Evolutionary conservation across 2,113 vertebrate genomes (phyloP), one percentile per base, ranked within the genome.

Genomic region (Catharus minimus): DNA sequence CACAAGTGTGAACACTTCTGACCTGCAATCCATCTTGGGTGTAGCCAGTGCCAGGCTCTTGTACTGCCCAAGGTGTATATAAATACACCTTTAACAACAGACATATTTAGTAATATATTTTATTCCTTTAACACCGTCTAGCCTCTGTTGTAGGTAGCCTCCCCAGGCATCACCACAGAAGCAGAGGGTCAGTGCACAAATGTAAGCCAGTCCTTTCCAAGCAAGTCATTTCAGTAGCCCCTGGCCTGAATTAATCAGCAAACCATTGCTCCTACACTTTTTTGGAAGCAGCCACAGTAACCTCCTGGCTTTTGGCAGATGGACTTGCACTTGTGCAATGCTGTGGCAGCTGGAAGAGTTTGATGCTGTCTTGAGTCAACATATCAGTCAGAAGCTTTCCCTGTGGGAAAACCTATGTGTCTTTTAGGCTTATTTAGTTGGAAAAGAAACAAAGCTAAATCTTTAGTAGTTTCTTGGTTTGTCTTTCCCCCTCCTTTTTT

Each of bases 341-440:
- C 44, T 74, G 60, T 64, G 82, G 56, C 92, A 94, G 67, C 79
- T 89, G 67, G 16, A 88, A 76, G 73, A 89, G 36, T 77, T 81
- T 87, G 88, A 90, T 46, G 76, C 61, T 96, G 86, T 89, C 75
- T 93, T 89, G 72, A 87, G 47, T 93, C 90, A 94, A 93, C 74
- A 57, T 17, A 82, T 71, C 94, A 92, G 62, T 86, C 85, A 91
- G 78, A 53, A 80, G 33, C 53, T 75, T 50, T 81, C 73, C 50
- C 77, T 78, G 56, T 58, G 66, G 69, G 86, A 69, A 84, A 80
- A 82, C 33, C 56, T 58, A 23, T 55, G 46, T 46, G 33, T 89
- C 44, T 52, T 82, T 78, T 79, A 88, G 26, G 49, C 13, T 89
- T 82, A 62, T 82, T 71, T 85, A 68, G 38, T 26, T 36, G n/a